Percentiles rank a stretch among this genome's conserved stretches.
phyloP scores from a whole-genome alignment of 2,113 vertebrate species.

The Aramus guarauna region DNA sequence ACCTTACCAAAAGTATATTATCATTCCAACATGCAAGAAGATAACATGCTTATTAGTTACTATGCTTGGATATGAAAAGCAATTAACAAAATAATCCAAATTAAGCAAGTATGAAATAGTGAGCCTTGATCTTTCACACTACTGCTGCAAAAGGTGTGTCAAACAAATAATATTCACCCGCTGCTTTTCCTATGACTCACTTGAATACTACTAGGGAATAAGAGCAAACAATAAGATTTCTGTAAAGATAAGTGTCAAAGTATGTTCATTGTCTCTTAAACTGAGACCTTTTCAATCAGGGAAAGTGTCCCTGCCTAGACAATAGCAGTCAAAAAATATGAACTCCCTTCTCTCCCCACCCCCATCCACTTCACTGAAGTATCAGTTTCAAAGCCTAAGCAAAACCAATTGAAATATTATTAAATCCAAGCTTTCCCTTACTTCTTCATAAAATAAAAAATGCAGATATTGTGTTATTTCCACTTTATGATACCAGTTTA shows the following conservation, averaged over 20 bases:
- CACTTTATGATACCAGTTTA: neutral
- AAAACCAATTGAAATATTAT: neutral
- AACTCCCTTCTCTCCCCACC: neutral
- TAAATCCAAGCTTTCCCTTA: neutral
- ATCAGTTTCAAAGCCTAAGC: neutral
- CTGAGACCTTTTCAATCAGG: neutral
- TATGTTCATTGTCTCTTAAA: neutral
- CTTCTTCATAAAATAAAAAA: neutral
- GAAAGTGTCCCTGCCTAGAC: neutral
- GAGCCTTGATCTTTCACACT: neutral
- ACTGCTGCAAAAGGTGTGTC: neutral
- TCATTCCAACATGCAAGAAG: neutral
- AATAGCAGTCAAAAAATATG: neutral
- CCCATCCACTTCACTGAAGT: neutral
- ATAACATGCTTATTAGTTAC: neutral
- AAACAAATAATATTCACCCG: neutral
- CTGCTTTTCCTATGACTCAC: neutral
- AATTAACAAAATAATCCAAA: neutral
- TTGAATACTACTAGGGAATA: neutral
- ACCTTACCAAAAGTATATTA: neutral
- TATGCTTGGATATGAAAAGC: neutral
- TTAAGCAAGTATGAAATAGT: neutral
- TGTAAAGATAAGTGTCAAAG: neutral
- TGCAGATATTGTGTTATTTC: neutral
- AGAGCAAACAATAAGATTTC: neutral